Base-by-base conservation (phyloP, 2,888 invertebrate species). In the Drosophila acutilabella region DNA sequence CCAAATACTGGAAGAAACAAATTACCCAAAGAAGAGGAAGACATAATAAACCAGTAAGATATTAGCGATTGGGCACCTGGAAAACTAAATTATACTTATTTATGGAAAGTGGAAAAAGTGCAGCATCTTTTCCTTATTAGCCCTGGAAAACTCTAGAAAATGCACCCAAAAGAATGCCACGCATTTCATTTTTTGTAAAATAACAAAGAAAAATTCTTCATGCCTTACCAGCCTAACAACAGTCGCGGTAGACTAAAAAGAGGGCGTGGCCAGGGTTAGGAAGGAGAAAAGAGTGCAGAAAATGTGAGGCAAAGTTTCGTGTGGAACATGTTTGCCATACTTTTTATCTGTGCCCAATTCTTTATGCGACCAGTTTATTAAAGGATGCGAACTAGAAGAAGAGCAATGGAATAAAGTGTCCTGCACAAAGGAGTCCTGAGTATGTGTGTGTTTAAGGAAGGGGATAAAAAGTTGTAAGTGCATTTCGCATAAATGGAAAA, bases 401-500 rank as follows among this genome's bases (percentile, higher is more conserved):
- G 36, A 13, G 53, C 13, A 48, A 48, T 13, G 20, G 42, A 10
- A 51, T 44, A 18, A 52, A 74, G 58, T 59, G 70, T 58, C 51
- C 74, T 61, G 40, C 56, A 71, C 62, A 74, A 71, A 51, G 56
- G 62, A 57, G 18, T 47, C 54, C 10, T 52, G 20, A 40, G 33
- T 20, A 20, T 44, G 33, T 20, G 41, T 26, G n/a, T 23, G 48
- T 50, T 18, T 40, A 45, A 8, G 20, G 20, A 40, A 14, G 56
- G 8, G 47, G 51, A 40, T 23, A 71, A 7, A 76, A 74, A 77
- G 70, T 77, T 78, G 51, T 70, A 78, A 78, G 65, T 77, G 78
- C 82, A 87, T 77, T 84, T 81, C 70, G 60, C 80, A 71, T 79
- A 88, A 88, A 85, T 88, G 66, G 74, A 74, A 82, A 82, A 82